These are phyloP conservation scores for Centropyge bicolor DNA, from an alignment of 2,797 vertebrate genomes.

Conservation along the genomic window DNA sequence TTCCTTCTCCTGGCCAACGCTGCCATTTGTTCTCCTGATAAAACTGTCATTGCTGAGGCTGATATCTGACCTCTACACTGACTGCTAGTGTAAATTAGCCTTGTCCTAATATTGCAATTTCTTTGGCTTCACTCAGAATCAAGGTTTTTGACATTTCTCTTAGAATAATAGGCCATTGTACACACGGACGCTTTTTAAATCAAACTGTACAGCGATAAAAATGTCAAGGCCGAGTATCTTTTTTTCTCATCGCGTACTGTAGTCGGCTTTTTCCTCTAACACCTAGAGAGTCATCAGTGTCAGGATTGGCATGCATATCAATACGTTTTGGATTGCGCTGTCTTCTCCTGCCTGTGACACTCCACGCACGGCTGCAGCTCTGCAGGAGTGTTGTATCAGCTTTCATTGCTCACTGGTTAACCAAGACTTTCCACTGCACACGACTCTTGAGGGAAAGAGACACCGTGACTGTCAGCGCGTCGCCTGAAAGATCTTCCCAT, in stretches of 20 bases:
- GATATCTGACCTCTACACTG: slow-evolving; percentile 83
- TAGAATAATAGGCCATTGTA: slow-evolving; percentile 82
- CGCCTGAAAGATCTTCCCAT: slow-evolving; percentile 74
- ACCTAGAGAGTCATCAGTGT: slow-evolving; percentile 76
- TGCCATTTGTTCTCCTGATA: slow-evolving; percentile 86
- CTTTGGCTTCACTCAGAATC: slow-evolving; percentile 81
- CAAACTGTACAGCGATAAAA: slow-evolving; percentile 80
- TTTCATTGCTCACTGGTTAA: slow-evolving; percentile 81
- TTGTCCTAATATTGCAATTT: slow-evolving; percentile 85
- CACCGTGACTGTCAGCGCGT: slow-evolving; percentile 70
- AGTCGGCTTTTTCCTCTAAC: slow-evolving; percentile 56
- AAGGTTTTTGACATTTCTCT: slow-evolving; percentile 87
- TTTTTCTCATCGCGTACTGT: slow-evolving; percentile 44
- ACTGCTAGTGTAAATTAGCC: slow-evolving; percentile 86
- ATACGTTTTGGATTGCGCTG: slow-evolving; percentile 67
- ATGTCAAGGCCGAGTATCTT: slow-evolving; percentile 77
- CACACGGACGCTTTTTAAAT: slow-evolving; percentile 82
- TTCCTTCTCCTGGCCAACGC: slow-evolving; percentile 71
- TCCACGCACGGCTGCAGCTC: slow-evolving; percentile 60
- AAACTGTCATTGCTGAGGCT: slow-evolving; percentile 85
- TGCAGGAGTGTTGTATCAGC: slow-evolving; percentile 74
- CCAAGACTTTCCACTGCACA: slow-evolving; percentile 74
- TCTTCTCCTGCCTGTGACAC: slow-evolving; percentile 69
- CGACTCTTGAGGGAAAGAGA: slow-evolving; percentile 66
- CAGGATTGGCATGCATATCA: slow-evolving; percentile 73